Base-by-base conservation (phyloP, 2,888 invertebrate genomes). In the Dasysyrphus tricinctus region DNA sequence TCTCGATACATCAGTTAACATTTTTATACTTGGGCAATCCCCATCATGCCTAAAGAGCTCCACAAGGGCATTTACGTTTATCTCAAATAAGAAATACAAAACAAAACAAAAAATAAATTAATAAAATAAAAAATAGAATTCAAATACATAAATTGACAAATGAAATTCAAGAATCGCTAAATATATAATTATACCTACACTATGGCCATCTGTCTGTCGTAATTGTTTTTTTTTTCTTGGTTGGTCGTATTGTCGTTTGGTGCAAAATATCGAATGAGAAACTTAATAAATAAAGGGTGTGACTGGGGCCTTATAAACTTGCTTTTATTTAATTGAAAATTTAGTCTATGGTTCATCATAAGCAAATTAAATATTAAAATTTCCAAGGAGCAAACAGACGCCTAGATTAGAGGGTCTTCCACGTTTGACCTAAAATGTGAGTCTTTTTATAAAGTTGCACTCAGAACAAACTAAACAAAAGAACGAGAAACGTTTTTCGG, bases 91-190 rank as follows among this genome's bases (percentile, higher is more conserved):
- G 6, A 5, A 5, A 7, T 2, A 7, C 14, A 11, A 63, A 16
- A 74, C 14, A 47, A 3, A 57, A 74, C 49, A 75, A 67, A 81
- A 32, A 6, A 32, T 32, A 81, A 72, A 49, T 51, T 69, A 81
- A 81, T 69, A 77, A 47, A 47, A 47, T 49, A 51, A 69, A 51
- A 69, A 65, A 63, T 61, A 73, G 72, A 86, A 86, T 77, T 78
- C 77, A 84, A 86, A 82, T 78, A 79, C 19, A 69, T 69, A 42
- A 69, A 39, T 70, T 70, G 78, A 78, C 81, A 82, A 78, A 82
- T 75, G 57, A 84, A 84, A 85, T 80, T 85, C 80, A 85, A 67
- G 75, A 85, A 74, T 70, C 70, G 74, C n/a, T 37, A 86, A 81
- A 75, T 24, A 24, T 24, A 24, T 86, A 82, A 82, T 86, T 86